These are phyloP conservation scores for Auanema freiburgensis DNA, from an alignment of 2,888 invertebrate genomes.

Conservation along the genomic window DNA sequence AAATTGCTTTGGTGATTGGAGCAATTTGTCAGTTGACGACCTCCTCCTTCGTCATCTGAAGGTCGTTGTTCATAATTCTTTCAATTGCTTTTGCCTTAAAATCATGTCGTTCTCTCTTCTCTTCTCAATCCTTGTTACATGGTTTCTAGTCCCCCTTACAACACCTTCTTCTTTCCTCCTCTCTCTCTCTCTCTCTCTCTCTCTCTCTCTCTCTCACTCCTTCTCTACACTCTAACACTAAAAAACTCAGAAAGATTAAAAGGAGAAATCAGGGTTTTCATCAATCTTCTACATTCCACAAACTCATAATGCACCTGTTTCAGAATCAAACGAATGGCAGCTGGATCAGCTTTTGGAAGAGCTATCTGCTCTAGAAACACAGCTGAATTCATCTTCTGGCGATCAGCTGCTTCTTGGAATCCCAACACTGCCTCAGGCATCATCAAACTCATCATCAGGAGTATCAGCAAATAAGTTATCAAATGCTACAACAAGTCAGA, in stretches of 20 bases:
- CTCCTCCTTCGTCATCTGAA: neutral
- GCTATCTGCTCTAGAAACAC: conserved; percentile 85
- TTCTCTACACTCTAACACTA: conserved; percentile 9
- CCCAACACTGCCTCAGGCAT: conserved; percentile 4
- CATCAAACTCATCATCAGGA: neutral
- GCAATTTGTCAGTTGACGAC: neutral
- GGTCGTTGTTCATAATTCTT: neutral
- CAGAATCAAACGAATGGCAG: conserved; percentile 92
- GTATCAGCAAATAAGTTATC: too few species aligned
- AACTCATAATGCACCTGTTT: conserved; percentile 26
- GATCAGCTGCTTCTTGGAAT: conserved; percentile 79
- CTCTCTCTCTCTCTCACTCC: too few species aligned
- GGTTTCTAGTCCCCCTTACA: neutral
- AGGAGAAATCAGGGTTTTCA: conserved; percentile 5
- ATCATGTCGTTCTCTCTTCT: too few species aligned
- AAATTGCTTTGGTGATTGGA: neutral
- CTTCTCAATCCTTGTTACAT: too few species aligned
- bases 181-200: conserved; percentile 1
- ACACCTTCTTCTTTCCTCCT: conserved; percentile 5
- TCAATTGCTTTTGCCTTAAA: too few species aligned
- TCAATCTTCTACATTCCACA: neutral
- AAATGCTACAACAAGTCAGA: too few species aligned
- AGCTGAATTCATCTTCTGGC: conserved; percentile 54
- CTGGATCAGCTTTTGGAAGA: conserved; percentile 94
- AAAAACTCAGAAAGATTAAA: neutral